Base-by-base conservation (phyloP, 2,113 vertebrate species). In the Callorhinus ursinus region DNA sequence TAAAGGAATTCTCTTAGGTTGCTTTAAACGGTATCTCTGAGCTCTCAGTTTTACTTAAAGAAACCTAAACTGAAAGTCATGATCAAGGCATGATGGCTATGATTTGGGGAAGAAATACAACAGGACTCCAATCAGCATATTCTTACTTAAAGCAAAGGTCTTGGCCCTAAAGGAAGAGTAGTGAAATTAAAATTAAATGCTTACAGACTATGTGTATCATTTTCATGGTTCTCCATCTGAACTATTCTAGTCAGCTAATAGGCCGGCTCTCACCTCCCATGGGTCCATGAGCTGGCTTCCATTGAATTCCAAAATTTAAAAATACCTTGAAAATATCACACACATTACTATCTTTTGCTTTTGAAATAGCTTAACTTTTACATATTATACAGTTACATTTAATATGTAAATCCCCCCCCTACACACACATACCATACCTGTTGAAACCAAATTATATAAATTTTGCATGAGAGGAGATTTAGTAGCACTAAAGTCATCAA, bases 391-490 rank as follows among this genome's bases (percentile, higher is more conserved):
- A 80, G n/a, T 72, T 69, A 80, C 39, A 89, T 51, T 63, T 67
- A 74, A 57, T 87, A 83, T 82, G 69, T 83, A 95, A 96, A 92
- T 93, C 94, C 21, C 88, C 88, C 26, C n/a, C 80, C 15, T 2
- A 10, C 7, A 9, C 74, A 77, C 74, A 96, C 94, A 96, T 84
- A 94, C 84, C 74, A 93, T 81, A 96, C 94, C 87, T 96, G 90
- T 88, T 96, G 90, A 71, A 96, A 96, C 74, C 21, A 77, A 96
- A 90, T 88, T 65, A 74, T 53, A 83, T 72, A 92, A 8, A 94
- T 92, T 96, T 96, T 97, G 79, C 42, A 90, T 77, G 82, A 92
- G 82, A 90, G 90, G n/a, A 80, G 86, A 92, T 92, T 93, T 84
- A 84, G 80, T 71, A 88, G 81, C 53, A 65, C 90, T 92, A 26